phyloP scores from a whole-genome alignment of 2,888 invertebrate genomes.

The Patella depressa region DNA sequence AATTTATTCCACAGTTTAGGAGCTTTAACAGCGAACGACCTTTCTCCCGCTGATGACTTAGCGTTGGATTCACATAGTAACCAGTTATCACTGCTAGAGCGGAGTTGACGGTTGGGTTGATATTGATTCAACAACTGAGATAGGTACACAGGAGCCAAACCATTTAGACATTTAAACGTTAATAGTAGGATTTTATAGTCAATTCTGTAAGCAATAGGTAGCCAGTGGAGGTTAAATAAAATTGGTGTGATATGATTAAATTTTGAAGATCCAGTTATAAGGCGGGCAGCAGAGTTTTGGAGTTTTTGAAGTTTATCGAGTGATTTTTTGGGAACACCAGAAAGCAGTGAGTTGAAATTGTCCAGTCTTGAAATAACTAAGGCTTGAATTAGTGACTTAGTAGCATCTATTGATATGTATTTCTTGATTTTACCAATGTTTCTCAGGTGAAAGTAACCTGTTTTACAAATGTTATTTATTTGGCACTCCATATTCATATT shows the following conservation, averaged over 20 bases:
- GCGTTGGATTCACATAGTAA: not conserved
- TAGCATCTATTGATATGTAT: not conserved
- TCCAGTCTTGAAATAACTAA: not conserved
- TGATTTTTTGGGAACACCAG: not conserved
- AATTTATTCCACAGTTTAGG: no score
- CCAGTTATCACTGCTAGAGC: not conserved
- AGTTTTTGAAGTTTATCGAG: not conserved
- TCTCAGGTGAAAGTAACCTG: not conserved
- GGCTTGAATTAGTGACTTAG: not conserved
- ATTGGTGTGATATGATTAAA: not conserved
- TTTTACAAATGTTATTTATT: not conserved
- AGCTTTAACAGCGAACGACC: not conserved
- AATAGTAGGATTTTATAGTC: not conserved
- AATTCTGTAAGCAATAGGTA: no score
- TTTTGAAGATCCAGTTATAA: not conserved
- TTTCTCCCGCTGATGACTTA: not conserved
- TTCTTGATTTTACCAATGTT: not conserved
- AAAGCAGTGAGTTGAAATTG: not conserved
- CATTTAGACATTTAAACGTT: not conserved
- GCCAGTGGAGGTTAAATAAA: no score
- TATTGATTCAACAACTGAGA: not conserved
- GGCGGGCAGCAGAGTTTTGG: not conserved
- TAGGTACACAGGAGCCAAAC: not conserved
- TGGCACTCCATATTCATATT: not conserved
- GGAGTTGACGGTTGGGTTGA: no score